Percentiles rank a stretch among this genome's conserved stretches.
Conservation (phyloP, 2,797 vertebrate species). For the Argya squamiceps region DNA sequence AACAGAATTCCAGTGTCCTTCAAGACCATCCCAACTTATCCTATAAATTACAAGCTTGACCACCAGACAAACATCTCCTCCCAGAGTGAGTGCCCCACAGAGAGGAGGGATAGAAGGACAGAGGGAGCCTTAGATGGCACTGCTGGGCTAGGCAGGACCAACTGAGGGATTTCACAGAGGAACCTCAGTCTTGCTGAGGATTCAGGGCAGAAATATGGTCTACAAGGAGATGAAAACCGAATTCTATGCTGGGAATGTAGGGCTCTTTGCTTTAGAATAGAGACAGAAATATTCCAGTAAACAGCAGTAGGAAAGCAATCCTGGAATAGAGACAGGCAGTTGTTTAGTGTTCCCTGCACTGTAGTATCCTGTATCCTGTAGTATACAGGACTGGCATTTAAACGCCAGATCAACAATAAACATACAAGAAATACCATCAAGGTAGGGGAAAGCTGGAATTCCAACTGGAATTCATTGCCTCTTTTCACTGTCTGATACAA, state of each 20-base stretch:
- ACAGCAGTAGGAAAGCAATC: background rate
- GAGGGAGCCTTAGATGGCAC: accelerated
- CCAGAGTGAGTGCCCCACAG: accelerated
- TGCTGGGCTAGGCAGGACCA: background rate
- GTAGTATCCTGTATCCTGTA: no score
- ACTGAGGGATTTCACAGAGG: background rate
- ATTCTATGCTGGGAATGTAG: background rate
- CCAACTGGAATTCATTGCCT: background rate
- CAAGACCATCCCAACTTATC: background rate
- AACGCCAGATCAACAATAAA: background rate
- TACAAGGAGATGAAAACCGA: background rate
- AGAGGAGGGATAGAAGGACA: background rate
- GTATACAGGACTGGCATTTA: background rate
- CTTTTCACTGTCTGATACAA: background rate
- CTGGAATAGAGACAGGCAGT: background rate
- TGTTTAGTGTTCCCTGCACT: background rate
- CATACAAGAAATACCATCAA: background rate
- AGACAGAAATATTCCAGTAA: background rate
- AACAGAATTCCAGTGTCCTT: background rate
- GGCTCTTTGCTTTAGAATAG: background rate
- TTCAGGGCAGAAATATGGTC: background rate
- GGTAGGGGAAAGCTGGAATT: background rate
- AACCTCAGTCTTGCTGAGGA: background rate
- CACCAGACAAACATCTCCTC: background rate
- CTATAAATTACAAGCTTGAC: background rate